Evolutionary conservation across 2,113 vertebrate species (phyloP).

Genomic region (Ifrita kowaldi): DNA sequence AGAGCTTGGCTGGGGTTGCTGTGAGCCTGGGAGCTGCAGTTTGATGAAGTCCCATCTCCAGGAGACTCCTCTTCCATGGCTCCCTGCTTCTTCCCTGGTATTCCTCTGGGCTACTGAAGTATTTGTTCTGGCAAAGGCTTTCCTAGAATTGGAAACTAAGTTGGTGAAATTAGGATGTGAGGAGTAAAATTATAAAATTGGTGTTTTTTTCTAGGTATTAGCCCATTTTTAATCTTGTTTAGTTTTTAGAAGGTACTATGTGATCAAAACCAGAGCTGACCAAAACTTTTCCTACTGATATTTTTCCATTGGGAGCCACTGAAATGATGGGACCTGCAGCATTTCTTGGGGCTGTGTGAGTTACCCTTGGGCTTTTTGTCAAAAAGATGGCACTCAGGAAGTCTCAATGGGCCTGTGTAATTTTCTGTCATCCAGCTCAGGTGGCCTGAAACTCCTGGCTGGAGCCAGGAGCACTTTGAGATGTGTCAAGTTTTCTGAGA

Average conservation of each 20-base stretch:
- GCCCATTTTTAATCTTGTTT: not conserved
- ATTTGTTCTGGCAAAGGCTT: not conserved
- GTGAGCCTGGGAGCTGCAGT: not conserved
- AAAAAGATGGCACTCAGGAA: not conserved
- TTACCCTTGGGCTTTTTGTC: not conserved
- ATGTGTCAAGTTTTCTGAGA: not conserved
- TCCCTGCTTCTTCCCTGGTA: not conserved
- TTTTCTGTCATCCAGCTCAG: not conserved
- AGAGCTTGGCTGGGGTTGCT: not conserved
- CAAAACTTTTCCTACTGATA: not conserved
- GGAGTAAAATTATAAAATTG: not conserved
- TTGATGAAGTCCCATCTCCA: not conserved
- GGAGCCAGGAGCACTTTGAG: not conserved
- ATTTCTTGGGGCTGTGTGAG: not conserved
- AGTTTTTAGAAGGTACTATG: not conserved
- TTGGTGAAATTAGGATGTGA: not conserved
- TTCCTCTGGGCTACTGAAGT: not conserved
- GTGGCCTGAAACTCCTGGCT: not conserved
- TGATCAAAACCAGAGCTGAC: not conserved
- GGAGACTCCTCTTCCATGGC: not conserved
- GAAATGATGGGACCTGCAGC: not conserved
- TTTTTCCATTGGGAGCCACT: not conserved
- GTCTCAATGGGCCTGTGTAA: not conserved
- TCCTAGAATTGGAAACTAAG: not conserved
- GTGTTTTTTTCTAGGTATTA: not conserved